A percentile compares a stretch with the other conserved stretches of the same genome.
Evolutionary conservation across 2,888 invertebrate species (phyloP).

Genomic region (Caenorhabditis sinica): DNA sequence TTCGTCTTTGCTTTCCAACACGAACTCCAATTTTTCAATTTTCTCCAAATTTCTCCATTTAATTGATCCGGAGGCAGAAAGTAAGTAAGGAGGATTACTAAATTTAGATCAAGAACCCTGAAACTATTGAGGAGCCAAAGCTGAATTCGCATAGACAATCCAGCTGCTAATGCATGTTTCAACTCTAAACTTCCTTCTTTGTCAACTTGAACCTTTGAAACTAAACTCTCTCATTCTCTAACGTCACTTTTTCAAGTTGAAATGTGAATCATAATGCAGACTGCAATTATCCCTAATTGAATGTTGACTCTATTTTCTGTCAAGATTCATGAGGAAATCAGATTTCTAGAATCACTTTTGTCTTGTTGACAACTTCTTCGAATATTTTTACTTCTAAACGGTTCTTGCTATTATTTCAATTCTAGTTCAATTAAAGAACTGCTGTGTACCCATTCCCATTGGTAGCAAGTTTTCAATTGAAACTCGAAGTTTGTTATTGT

Average conservation of each 20-base stretch:
- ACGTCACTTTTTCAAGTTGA: neutral
- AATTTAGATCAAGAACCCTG: no score
- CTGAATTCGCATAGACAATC: no score
- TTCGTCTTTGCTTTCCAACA: no score
- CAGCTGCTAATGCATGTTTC: no score
- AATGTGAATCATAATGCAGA: conserved; percentile 15
- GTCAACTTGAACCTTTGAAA: neutral
- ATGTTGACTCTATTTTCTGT: conserved; percentile 1
- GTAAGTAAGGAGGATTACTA: no score
- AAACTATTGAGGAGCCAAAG: no score
- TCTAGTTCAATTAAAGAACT: neutral
- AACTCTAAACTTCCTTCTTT: neutral
- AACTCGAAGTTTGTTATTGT: neutral
- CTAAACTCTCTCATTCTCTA: neutral
- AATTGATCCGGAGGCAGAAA: no score
- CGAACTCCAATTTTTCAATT: no score
- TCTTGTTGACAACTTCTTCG: conserved; percentile 10
- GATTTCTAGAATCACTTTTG: neutral
- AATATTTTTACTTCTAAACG: neutral
- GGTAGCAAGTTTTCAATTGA: neutral
- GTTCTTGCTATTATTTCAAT: neutral
- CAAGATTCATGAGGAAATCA: neutral
- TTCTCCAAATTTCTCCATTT: no score
- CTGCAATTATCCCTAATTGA: conserved; percentile 34
- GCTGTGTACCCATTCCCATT: neutral